These are phyloP conservation scores for Desmophyllum pertusum DNA, from an alignment of 92 coral and sea anemone species.

Conservation along the genomic window DNA sequence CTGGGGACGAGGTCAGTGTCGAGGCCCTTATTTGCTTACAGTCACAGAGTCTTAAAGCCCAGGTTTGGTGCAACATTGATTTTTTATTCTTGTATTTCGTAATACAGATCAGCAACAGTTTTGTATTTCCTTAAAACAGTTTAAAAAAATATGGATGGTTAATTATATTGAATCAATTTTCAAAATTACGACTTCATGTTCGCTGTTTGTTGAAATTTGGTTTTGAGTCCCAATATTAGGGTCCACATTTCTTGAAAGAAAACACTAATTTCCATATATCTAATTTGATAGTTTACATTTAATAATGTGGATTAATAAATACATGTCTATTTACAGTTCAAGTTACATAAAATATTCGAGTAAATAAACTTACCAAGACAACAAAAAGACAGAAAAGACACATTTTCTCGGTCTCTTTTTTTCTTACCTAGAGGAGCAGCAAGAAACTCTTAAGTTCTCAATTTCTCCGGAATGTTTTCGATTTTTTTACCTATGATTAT, in stretches of 20 bases:
- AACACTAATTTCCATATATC: background rate
- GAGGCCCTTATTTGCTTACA: background rate
- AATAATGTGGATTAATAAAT: conserved; percentile 41
- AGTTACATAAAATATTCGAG: conserved; percentile 29
- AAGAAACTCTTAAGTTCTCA: background rate
- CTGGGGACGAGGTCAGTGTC: no score
- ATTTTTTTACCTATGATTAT: background rate
- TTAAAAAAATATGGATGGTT: no score
- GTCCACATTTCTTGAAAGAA: background rate
- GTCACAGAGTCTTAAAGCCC: background rate
- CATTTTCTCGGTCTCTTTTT: background rate
- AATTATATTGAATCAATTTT: background rate
- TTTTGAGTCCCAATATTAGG: background rate
- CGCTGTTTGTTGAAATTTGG: background rate
- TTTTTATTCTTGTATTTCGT: background rate
- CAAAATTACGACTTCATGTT: background rate
- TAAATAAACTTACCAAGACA: background rate
- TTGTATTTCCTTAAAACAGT: conserved; percentile 7
- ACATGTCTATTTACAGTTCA: conserved; percentile 38
- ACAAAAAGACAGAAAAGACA: no score
- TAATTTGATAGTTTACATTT: background rate
- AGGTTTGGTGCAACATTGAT: background rate
- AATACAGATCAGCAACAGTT: background rate
- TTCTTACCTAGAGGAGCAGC: background rate
- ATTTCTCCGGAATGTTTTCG: background rate